phyloP scores from a whole-genome alignment of 1,140 invertebrate genomes.

The Drosophila carrolli region DNA sequence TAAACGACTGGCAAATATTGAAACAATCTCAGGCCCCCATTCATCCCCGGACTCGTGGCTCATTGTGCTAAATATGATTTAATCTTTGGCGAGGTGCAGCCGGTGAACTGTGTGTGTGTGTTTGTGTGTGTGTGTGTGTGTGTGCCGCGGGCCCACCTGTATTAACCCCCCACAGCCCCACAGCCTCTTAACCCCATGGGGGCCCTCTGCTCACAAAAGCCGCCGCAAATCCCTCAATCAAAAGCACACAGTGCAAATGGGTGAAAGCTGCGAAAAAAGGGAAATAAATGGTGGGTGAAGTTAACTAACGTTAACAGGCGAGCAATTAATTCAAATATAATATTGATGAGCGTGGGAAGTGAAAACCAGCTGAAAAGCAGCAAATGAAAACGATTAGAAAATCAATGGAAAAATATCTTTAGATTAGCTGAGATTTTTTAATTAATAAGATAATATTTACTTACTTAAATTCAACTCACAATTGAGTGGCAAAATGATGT shows the following conservation, averaged over 20 bases:
- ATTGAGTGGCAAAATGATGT: too few species aligned
- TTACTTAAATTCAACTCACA: too few species aligned
- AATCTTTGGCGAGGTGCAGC: slow-evolving; percentile 37
- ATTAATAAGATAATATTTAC: background rate
- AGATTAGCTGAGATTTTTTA: background rate
- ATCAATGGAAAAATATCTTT: background rate
- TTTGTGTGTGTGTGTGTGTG: background rate
- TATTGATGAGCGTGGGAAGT: slow-evolving; percentile 13
- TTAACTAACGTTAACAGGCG: slow-evolving; percentile 29
- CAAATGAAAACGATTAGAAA: background rate
- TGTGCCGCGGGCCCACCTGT: slow-evolving; percentile 8
- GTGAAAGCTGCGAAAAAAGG: slow-evolving; percentile 27
- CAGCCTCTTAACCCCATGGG: slow-evolving; percentile 4
- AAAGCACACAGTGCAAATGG: slow-evolving; percentile 18
- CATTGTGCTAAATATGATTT: slow-evolving; percentile 56
- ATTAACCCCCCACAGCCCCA: slow-evolving; percentile 9
- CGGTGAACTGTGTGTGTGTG: background rate
- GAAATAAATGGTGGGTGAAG: background rate
- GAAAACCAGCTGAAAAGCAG: background rate
- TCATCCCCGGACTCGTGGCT: slow-evolving; percentile 12
- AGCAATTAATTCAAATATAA: slow-evolving; percentile 36
- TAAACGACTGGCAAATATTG: slow-evolving; percentile 70
- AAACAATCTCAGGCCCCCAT: slow-evolving; percentile 51
- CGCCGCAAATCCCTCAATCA: slow-evolving; percentile 41
- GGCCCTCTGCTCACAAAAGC: slow-evolving; percentile 13